Evolutionary conservation across 2,113 vertebrate species (phyloP).

Genomic region (Myodes glareolus): DNA sequence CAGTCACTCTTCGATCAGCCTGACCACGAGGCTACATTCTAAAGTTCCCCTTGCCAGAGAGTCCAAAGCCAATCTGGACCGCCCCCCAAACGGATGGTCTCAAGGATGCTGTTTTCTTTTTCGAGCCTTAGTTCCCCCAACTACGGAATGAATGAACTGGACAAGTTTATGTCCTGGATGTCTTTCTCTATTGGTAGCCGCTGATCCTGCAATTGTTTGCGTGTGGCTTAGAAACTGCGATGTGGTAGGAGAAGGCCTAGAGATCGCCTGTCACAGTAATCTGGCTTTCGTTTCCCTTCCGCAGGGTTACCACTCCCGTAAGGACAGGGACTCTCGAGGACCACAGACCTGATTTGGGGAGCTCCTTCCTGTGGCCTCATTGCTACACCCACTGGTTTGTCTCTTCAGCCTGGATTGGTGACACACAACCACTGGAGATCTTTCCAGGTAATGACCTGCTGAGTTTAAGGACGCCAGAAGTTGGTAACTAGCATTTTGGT

Average conservation of each 20-base stretch:
- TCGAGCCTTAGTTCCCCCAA: background rate
- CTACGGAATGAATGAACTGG: background rate
- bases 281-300: background rate
- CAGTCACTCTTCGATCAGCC: constrained; percentile 28
- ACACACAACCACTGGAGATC: background rate
- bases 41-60: background rate
- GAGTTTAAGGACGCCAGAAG: background rate
- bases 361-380: background rate
- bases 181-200: background rate
- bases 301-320: background rate
- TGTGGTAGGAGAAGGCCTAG: background rate
- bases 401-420: constrained; percentile 61
- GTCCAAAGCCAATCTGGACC: background rate
- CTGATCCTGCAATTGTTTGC: background rate
- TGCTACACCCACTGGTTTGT: background rate
- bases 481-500: accelerated
- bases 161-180: background rate
- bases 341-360: background rate
- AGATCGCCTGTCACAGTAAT: background rate
- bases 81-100: background rate
- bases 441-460: constrained; percentile 67
- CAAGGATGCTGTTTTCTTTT: background rate
- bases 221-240: background rate
- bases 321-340: background rate
- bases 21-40: background rate